phyloP scores from a whole-genome alignment of 2,113 vertebrate species.

The Platichthys stellatus region DNA sequence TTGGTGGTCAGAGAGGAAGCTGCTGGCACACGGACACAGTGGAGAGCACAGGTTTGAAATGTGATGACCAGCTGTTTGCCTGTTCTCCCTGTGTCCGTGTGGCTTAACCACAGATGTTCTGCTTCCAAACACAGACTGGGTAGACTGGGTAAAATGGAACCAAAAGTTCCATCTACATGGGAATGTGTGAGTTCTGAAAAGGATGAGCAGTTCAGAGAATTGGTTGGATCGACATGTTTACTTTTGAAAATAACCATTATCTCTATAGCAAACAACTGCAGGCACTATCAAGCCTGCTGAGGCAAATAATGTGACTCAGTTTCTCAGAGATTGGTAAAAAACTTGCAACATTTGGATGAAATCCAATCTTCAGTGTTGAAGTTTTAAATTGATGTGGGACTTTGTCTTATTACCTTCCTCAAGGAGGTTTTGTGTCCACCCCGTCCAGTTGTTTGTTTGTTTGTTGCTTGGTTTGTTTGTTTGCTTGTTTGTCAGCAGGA shows the following conservation, averaged over 20 bases:
- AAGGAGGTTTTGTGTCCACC: too few species aligned
- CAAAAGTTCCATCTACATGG: neutral
- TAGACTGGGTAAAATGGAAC: neutral
- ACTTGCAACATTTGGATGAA: too few species aligned
- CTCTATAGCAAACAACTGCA: neutral
- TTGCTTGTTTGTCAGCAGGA: too few species aligned
- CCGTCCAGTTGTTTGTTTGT: too few species aligned
- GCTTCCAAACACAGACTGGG: neutral
- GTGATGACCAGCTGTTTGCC: conserved; percentile 31
- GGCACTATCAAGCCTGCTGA: neutral
- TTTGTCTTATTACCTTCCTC: too few species aligned
- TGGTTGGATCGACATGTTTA: neutral
- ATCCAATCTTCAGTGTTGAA: too few species aligned
- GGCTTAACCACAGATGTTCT: conserved; percentile 25
- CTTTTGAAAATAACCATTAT: neutral
- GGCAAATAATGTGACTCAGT: neutral
- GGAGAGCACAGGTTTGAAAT: conserved; percentile 6
- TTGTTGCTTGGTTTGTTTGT: too few species aligned
- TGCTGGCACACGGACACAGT: neutral
- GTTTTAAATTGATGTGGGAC: too few species aligned
- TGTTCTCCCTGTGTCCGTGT: neutral
- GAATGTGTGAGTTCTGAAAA: neutral
- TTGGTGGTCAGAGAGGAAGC: neutral
- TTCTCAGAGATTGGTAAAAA: too few species aligned
- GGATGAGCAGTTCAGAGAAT: neutral